Evolutionary conservation across 2,888 invertebrate species (phyloP), one percentile per base, ranked within the genome.

Genomic region (Dyspetes luteomarginatus): DNA sequence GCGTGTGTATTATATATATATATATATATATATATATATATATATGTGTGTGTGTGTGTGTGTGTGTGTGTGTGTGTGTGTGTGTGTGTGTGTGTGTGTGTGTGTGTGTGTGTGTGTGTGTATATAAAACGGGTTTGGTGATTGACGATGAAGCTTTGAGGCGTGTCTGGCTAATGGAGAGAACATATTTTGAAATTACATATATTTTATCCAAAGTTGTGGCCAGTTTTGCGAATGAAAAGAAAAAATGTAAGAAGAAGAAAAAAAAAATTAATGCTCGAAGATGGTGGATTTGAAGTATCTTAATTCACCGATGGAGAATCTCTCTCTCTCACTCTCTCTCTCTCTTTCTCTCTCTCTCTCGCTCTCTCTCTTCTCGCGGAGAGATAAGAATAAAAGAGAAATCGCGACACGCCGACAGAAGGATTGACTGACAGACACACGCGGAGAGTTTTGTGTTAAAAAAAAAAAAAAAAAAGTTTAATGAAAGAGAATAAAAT

Each of bases 141-240:
- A 80, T 80, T 60, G 75, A 75, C 75, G 75, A 75, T 52, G 79
- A 71, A 75, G 69, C 79, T 50, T 75, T 71, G 75, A 75, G 79
- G 75, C 74, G 64, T 74, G 79, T 79, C 79, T 28, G 69, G 41
- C 80, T 75, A 80, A 75, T 71, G 56, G 80, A 75, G 58, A 30
- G 43, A 60, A 43, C 43, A 58, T 36, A 5, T 43, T 64, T 62
- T 68, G 17, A 64, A 64, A 77, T 77, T 77, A 60, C 62, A 79
- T 64, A 64, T 74, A 62, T 64, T 64, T n/a, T 60, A 45, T 64
- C 41, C 52, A 43, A 52, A 50, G 52, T 60, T 56, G 73, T 41
- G 26, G 22, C 24, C 5, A 62, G 55, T 28, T 74, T 55, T n/a
- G 45, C 28, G 17, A 72, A 58, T 48, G 3, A 36, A 30, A 48